Evolutionary conservation across 35 echinoderm and acorn worm genomes (phyloP).

Genomic region (Heliocidaris erythrogramma): DNA sequence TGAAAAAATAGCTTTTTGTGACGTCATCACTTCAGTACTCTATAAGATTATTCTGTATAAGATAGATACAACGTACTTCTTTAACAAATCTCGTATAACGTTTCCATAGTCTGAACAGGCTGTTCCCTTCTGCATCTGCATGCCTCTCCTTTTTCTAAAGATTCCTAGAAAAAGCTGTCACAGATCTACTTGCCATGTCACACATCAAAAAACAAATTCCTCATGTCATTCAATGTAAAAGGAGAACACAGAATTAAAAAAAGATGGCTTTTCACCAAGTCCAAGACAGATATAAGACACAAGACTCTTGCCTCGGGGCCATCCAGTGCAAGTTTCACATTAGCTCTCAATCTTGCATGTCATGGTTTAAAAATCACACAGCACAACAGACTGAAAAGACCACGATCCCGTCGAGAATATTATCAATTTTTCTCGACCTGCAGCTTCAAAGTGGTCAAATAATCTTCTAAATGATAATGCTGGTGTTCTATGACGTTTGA

Average conservation of each 20-base stretch:
- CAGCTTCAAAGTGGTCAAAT: not conserved
- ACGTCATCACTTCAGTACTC: too few relatives aligned
- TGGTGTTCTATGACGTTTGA: not conserved
- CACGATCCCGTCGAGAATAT: too few relatives aligned
- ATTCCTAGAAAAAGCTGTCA: not conserved
- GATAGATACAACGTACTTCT: too few relatives aligned
- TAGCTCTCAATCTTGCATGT: not conserved
- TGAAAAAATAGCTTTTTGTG: too few relatives aligned
- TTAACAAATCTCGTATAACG: too few relatives aligned
- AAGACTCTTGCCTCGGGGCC: not conserved
- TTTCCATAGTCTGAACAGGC: too few relatives aligned
- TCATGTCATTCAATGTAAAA: not conserved
- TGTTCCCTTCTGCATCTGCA: not conserved
- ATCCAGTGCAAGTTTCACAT: not conserved
- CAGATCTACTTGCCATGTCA: not conserved
- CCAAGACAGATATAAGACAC: not conserved
- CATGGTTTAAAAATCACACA: not conserved
- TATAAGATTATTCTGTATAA: too few relatives aligned
- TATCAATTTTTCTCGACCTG: too few relatives aligned
- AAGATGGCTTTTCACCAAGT: not conserved
- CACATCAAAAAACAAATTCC: not conserved
- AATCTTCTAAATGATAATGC: not conserved
- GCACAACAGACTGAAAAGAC: not conserved
- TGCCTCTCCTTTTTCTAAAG: not conserved
- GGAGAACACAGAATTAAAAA: not conserved